A percentile compares a stretch with the other conserved stretches of the same genome.
phyloP scores from a whole-genome alignment of 92 coral and sea anemone species.

The Palythoa grandis region DNA sequence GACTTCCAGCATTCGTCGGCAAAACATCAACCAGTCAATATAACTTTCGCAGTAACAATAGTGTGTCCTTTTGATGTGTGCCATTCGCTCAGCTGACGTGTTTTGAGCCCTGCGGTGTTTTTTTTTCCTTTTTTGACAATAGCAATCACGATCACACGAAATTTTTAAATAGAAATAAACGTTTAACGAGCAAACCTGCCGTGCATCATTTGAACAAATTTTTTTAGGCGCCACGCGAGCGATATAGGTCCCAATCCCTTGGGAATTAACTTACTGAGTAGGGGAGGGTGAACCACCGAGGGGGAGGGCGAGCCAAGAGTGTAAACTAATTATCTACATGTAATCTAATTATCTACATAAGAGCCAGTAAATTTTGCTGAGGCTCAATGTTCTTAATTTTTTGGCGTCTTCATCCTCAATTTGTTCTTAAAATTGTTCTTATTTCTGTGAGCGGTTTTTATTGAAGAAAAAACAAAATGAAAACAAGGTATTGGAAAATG shows the following conservation, averaged over 20 bases:
- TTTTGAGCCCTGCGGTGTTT: conserved; percentile 18
- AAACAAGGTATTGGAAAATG: too few relatives aligned
- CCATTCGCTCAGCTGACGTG: conserved; percentile 21
- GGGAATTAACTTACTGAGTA: background rate
- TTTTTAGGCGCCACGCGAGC: conserved; percentile 29
- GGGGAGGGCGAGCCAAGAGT: background rate
- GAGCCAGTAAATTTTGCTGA: too few relatives aligned
- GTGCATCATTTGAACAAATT: background rate
- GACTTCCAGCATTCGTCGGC: conserved; percentile 20
- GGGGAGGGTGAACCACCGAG: background rate
- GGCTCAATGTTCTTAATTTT: too few relatives aligned
- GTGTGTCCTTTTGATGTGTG: background rate
- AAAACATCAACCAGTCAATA: background rate
- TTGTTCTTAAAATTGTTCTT: too few relatives aligned
- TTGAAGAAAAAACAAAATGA: too few relatives aligned
- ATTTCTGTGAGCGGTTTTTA: too few relatives aligned
- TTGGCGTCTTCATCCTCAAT: too few relatives aligned
- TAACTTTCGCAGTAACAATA: background rate
- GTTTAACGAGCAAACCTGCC: background rate
- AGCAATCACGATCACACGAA: background rate
- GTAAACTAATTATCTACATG: too few relatives aligned
- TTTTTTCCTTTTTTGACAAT: too few relatives aligned
- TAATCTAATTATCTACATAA: too few relatives aligned
- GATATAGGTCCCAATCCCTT: conserved; percentile 16
- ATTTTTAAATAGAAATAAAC: background rate